Evolutionary conservation across 2,113 vertebrate species (phyloP).

Genomic region (Dolichallabes microphthalmus): DNA sequence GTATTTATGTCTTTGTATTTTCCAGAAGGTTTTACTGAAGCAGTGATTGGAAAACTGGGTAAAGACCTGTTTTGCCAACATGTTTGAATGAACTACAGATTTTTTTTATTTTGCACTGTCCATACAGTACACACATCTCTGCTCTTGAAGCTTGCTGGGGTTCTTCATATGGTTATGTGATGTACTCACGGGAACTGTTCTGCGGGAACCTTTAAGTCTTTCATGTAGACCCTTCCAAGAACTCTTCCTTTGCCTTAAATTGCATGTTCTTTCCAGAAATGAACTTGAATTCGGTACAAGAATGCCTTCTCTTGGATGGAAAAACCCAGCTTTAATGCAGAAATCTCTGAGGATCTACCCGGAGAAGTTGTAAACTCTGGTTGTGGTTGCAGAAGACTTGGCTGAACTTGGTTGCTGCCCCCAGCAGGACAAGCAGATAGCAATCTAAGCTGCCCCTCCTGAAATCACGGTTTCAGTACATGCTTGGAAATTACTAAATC

Average conservation of each 20-base stretch:
- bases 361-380: background rate
- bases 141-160: background rate
- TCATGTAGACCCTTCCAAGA: background rate
- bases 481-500: background rate
- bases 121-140: background rate
- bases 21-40: background rate
- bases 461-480: background rate
- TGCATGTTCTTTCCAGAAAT: background rate
- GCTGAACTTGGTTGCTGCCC: background rate
- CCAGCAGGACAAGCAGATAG: background rate
- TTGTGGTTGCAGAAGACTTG: background rate
- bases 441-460: background rate
- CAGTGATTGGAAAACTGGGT: background rate
- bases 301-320: background rate
- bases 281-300: background rate
- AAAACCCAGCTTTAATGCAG: background rate
- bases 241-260: background rate
- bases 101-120: background rate
- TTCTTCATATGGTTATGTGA: background rate
- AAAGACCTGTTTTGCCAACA: slow-evolving; percentile 7
- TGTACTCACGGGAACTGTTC: background rate
- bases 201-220: background rate
- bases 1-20: background rate
- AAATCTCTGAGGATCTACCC: background rate
- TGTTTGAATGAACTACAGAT: background rate